Percentiles rank a stretch among this genome's conserved stretches.
Conservation (phyloP, 2,888 invertebrate genomes). For the Rhabditophanes sp. region DNA sequence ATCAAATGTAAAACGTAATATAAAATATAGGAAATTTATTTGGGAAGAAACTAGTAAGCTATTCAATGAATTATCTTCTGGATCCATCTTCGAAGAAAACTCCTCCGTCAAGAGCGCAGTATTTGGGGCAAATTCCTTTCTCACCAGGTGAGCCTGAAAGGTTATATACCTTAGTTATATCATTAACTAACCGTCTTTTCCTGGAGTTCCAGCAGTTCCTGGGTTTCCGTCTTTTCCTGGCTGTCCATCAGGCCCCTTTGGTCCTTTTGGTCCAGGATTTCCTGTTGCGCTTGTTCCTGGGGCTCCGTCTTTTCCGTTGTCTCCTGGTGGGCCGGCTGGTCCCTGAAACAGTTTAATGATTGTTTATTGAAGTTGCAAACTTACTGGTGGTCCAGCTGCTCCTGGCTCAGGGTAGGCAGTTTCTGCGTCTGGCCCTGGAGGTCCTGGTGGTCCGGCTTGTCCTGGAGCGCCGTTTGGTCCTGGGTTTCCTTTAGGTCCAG, state of each 20-base stretch:
- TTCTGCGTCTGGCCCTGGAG: conserved; percentile 2
- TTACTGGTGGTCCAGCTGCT: conserved; percentile 2
- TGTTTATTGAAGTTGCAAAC: not conserved
- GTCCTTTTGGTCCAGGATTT: conserved; percentile 3
- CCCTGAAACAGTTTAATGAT: no score
- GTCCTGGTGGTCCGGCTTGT: conserved; percentile 4
- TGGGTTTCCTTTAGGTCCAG: conserved; percentile 2
- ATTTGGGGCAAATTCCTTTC: no score
- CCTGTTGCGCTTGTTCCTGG: conserved; percentile 3
- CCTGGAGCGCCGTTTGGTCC: conserved; percentile 4
- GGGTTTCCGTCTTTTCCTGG: conserved; percentile 2
- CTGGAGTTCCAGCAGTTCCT: no score
- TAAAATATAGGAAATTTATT: no score
- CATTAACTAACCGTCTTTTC: no score
- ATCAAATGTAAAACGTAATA: no score
- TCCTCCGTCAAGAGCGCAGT: no score
- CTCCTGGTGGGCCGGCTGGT: conserved; percentile 4
- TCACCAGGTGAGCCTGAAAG: no score
- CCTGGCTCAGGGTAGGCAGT: conserved; percentile 2
- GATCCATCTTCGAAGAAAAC: no score
- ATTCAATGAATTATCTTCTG: no score
- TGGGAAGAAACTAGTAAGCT: no score
- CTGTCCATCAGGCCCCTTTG: conserved; percentile 3
- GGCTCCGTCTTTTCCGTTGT: conserved; percentile 3
- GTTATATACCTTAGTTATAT: no score